These are phyloP conservation scores for Ascidia mentula DNA, from an alignment of 23 tunicate species.

Conservation along the genomic window DNA sequence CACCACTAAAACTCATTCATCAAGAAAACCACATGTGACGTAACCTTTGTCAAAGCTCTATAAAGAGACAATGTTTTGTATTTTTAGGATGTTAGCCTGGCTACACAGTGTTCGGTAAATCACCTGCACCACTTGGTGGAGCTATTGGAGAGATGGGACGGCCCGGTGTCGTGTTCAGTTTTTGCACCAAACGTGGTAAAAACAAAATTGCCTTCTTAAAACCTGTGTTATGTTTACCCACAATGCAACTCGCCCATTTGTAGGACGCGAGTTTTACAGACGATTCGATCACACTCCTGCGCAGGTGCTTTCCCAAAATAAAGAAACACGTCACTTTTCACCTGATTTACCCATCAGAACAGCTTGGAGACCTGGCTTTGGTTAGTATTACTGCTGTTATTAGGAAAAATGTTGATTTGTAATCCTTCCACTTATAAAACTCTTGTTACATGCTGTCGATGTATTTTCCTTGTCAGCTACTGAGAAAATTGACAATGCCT, in stretches of 20 bases:
- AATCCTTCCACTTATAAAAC: too few relatives aligned
- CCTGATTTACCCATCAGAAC: constrained; percentile 84
- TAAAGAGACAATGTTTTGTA: not conserved
- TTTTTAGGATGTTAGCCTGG: constrained; percentile 83
- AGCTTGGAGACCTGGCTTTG: constrained; percentile 67
- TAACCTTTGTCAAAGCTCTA: not conserved
- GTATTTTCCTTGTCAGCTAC: too few relatives aligned
- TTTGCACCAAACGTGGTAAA: constrained; percentile 84
- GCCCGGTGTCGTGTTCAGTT: constrained; percentile 85
- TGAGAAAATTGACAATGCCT: too few relatives aligned
- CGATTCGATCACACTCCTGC: constrained; percentile 72
- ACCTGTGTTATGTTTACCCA: too few relatives aligned
- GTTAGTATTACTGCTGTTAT: constrained; percentile 14
- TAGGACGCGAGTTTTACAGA: constrained; percentile 91
- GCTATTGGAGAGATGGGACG: constrained; percentile 90
- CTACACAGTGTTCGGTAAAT: constrained; percentile 92
- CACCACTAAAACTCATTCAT: not conserved
- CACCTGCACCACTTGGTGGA: constrained; percentile 99
- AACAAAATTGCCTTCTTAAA: too few relatives aligned
- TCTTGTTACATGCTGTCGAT: too few relatives aligned
- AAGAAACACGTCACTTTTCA: constrained; percentile 74
- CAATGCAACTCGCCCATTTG: not conserved
- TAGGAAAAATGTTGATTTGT: not conserved
- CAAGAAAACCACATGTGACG: not conserved
- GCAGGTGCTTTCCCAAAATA: constrained; percentile 75